These are phyloP conservation scores for Oceanodroma tethys DNA, from an alignment of 2,113 vertebrate genomes.

Conservation along the genomic window DNA sequence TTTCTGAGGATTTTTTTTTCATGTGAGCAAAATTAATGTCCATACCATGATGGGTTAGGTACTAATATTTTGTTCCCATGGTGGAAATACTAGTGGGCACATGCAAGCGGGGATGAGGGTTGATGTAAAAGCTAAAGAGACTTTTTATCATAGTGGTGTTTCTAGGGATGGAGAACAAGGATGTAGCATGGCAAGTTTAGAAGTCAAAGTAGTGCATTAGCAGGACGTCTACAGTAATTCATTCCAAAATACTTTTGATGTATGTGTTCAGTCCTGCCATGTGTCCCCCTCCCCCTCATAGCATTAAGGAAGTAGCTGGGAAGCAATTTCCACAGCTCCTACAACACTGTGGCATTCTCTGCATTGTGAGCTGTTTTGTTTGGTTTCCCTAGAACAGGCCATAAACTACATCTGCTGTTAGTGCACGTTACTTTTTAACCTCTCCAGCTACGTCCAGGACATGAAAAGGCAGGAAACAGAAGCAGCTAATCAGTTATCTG, in stretches of 20 bases:
- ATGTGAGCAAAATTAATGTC: neutral
- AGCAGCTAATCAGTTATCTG: neutral
- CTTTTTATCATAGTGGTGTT: neutral
- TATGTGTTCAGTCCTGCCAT: neutral
- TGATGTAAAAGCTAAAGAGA: neutral
- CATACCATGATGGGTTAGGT: neutral
- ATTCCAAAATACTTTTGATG: neutral
- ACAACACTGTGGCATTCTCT: neutral
- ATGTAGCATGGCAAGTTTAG: neutral
- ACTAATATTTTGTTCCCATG: neutral
- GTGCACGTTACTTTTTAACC: neutral
- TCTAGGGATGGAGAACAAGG: neutral
- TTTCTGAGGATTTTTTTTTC: neutral
- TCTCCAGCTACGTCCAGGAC: neutral
- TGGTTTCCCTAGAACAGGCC: neutral
- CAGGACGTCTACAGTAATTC: neutral
- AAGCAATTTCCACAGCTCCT: neutral
- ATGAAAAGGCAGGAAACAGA: neutral
- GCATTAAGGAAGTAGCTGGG: neutral
- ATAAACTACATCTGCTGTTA: neutral
- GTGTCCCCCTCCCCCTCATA: neutral
- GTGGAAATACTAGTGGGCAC: neutral
- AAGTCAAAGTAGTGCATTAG: neutral
- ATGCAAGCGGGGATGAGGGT: neutral
- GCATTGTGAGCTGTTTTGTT: neutral